Evolutionary conservation across 1,140 invertebrate species (phyloP), one percentile per base, ranked within the genome.

Genomic region (Dolichoris vasculosae): DNA sequence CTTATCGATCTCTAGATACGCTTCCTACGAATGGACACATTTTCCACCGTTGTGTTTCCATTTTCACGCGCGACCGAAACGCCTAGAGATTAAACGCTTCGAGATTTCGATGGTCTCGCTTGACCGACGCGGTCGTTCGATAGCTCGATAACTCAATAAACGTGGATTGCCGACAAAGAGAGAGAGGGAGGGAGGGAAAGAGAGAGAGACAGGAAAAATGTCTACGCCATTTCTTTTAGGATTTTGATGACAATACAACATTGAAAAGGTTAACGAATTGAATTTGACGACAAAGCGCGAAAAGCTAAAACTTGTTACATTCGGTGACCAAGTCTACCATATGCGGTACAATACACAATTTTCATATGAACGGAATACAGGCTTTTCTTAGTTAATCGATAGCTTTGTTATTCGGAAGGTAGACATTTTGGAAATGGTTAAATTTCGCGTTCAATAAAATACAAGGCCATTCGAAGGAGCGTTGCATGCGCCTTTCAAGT

Each of bases 21-120:
- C 23, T 13, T 2, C 3, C 4, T 4, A 26, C 4, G 55, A 26
- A 26, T 59, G 23, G 23, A 13, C 2, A 59, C 23, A 59, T 59
- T 59, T 59, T 59, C 79, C 63, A 8, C 40, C n/a, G 30, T n/a
- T 6, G 23, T 13, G 35, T n/a, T 73, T 83, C 71, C n/a, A 77
- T 76, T 67, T 83, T 76, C 51, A 30, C 82, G 43, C 55, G 55
- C 55, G 55, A 20, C 23, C 55, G 26, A 26, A 59, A 59, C 55
- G 55, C 26, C 55, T 55, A 17, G 9, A 17, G 51, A 9, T 55
- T 55, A 11, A 20, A 17, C 51, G 51, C 9, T 55, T 17, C 17
- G 51, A 17, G 2, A 55, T 9, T 55, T 55, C 43, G 43, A 46
- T 6, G 43, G 43, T 55, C 51, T 9, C 11, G 20, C 2, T 55